Evolutionary conservation across 2,888 invertebrate species (phyloP), one percentile per base, ranked within the genome.

Genomic region (Chorisops tibialis): DNA sequence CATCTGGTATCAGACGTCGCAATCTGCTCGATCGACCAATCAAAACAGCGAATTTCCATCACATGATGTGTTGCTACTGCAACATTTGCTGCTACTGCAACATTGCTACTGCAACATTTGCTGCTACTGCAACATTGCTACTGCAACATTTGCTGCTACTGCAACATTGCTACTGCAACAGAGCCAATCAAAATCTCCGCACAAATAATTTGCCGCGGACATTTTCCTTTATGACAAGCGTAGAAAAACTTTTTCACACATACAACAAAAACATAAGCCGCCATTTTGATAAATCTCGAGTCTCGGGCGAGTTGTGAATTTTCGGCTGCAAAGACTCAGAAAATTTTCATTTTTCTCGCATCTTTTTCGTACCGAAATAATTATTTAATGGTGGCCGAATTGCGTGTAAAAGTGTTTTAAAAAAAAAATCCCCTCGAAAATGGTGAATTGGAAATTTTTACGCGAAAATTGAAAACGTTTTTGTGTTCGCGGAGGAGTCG

Each of bases 221-320:
- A 81, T 81, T 83, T 83, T 83, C 83, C 82, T 86, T 91, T 66
- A 65, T 68, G 91, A 91, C 91, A 91, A 91, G 91, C 90, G 89
- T 89, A 89, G 87, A 89, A 91, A 90, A 91, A 91, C 87, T 91
- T 89, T 86, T 89, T 69, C 68, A 68, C 68, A 69, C 67, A n/a
- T n/a, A n/a, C 89, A 89, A 89, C n/a, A n/a, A n/a, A n/a, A n/a
- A n/a, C 90, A 90, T 89, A 56, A 89, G 90, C 91, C 89, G 91
- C 92, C 92, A 92, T 92, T 87, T 92, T 92, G 89, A 86, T 86
- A 86, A 85, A 85, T 83, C 83, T 83, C 56, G 83, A 83, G 85
- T 85, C 85, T 85, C 83, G 83, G 59, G 56, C 56, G 56, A 61
- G 63, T 61, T 61, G 61, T 52, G 62, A 61, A 65, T 62, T 63